Percentiles rank a stretch among this genome's conserved stretches.
Evolutionary conservation across 2,113 vertebrate species (phyloP).

Genomic region (Pandion haliaetus): DNA sequence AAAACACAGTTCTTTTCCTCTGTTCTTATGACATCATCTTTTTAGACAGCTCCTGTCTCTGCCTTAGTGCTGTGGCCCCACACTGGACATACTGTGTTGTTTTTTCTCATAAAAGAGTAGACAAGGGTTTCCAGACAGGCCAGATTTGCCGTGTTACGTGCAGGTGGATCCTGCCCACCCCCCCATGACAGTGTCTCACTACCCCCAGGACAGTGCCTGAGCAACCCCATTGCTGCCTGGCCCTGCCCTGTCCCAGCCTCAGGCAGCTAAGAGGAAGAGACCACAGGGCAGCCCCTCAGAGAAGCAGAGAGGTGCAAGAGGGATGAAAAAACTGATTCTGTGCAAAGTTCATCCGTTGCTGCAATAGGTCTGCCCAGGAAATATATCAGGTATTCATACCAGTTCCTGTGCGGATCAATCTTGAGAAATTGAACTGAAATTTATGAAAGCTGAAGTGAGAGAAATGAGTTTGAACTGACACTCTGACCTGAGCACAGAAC

Average conservation of each 20-base stretch:
- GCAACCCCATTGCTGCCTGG: not conserved
- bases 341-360: not conserved
- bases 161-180: not conserved
- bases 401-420: not conserved
- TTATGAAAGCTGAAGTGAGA: not conserved
- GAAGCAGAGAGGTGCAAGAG: not conserved
- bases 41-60: not conserved
- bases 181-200: not conserved
- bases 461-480: not conserved
- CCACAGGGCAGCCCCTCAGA: not conserved
- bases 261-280: not conserved
- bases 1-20: not conserved
- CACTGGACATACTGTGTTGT: accelerated
- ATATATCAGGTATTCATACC: not conserved
- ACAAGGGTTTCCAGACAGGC: not conserved
- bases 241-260: not conserved
- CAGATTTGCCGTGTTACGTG: accelerated
- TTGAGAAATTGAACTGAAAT: not conserved
- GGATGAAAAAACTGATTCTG: not conserved
- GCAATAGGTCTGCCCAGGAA: not conserved
- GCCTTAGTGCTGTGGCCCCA: accelerated
- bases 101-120: not conserved
- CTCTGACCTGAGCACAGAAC: not conserved
- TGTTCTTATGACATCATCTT: not conserved
- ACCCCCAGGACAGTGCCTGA: not conserved